phyloP scores from a whole-genome alignment of 2,888 invertebrate species.

The Branchinecta sandiegonensis region DNA sequence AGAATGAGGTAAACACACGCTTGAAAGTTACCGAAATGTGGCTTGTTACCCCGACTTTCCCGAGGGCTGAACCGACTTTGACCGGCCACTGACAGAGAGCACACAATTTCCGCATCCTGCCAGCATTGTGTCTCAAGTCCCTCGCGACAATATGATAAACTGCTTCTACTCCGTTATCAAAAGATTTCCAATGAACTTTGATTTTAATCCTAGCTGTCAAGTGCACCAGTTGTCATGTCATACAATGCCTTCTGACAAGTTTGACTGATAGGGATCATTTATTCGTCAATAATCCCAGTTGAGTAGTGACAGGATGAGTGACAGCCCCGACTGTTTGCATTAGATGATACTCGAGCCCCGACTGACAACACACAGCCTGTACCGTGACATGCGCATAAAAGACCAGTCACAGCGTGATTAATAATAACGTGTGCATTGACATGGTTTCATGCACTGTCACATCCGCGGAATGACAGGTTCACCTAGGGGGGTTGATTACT shows the following conservation, averaged over 20 bases:
- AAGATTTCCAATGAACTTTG: no score
- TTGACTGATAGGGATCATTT: not conserved
- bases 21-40: no score
- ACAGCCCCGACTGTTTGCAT: conserved; percentile 11
- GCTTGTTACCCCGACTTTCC: no score
- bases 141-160: no score
- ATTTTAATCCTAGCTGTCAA: no score
- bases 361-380: conserved; percentile 1
- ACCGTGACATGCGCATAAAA: conserved; percentile 6
- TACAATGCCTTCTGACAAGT: conserved; percentile 1
- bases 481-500: not conserved
- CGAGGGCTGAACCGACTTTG: no score
- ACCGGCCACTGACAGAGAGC: no score
- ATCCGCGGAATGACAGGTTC: not conserved
- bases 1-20: no score
- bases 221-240: not conserved
- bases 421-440: not conserved
- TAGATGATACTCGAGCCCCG: conserved; percentile 6
- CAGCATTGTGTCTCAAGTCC: no score
- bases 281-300: conserved; percentile 4
- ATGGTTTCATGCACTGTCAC: conserved; percentile 13
- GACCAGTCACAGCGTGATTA: conserved; percentile 13
- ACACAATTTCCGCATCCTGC: no score
- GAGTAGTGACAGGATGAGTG: conserved; percentile 15
- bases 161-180: no score